Evolutionary conservation across 2,888 invertebrate species (phyloP), one percentile per base, ranked within the genome.

Genomic region (Ennomos fuscantarius): DNA sequence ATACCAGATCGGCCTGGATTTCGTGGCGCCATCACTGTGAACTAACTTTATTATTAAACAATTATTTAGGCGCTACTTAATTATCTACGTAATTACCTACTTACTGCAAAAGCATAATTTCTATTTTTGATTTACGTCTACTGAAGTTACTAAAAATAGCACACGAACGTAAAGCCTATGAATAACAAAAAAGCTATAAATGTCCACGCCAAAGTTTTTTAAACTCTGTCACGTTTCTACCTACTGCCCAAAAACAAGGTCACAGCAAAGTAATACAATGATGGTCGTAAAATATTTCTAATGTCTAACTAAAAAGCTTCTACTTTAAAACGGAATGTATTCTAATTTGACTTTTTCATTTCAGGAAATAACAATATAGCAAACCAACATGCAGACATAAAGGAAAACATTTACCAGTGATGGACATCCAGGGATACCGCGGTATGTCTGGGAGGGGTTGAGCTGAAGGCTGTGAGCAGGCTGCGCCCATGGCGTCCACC

Each of bases 351-450:
- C n/a, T 40, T 48, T 66, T 62, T 76, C 74, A 9, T 59, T 65
- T 60, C 63, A 72, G 63, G 63, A 63, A 62, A 74, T 70, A 24
- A 65, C 39, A 48, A 71, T 65, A 24, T 35, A 50, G 56, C 57
- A 58, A 63, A 69, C 51, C 62, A 73, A 65, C 86, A 86, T 87
- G 86, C 89, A 86, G 68, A 73, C 76, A 81, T 78, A 76, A 80
- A 81, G 77, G 78, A 72, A 82, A 87, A 80, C 69, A 93, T 94
- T 95, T 94, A 97, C 98, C 98, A 94, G 98, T 97, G 90, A 98
- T 97, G 81, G 97, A 97, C 97, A 98, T 98, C 98, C 98, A 98
- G 46, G 98, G 98, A 88, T 98, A 98, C 82, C 98, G 95, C 55
- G 98, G 97, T 84, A 98, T 96, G 92, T 98, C 98, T 47, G 97